Conservation (phyloP, 1,140 invertebrate genomes). For the Araneus ventricosus region DNA sequence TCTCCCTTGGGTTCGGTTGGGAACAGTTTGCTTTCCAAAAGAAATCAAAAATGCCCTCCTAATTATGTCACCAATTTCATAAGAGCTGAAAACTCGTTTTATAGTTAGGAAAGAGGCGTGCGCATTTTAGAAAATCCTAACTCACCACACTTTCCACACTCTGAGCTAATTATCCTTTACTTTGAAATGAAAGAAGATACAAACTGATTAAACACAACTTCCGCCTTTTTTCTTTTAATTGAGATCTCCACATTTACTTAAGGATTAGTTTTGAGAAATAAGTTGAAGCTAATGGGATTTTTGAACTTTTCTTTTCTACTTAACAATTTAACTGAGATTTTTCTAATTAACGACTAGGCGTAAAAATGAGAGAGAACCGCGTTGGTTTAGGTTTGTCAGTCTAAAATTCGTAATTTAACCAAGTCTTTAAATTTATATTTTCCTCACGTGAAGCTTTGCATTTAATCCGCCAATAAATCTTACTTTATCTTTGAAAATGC, state of each 20-base stretch:
- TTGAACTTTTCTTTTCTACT: constrained; percentile 48
- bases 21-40: constrained; percentile 18
- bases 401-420: background rate
- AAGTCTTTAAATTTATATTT: background rate
- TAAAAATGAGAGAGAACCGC: constrained; percentile 8
- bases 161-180: constrained; percentile 68
- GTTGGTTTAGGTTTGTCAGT: background rate
- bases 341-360: constrained; percentile 56
- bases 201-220: constrained; percentile 68
- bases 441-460: background rate
- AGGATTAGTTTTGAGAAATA: constrained; percentile 70
- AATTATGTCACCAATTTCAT: constrained; percentile 71
- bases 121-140: constrained; percentile 57
- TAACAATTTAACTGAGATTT: constrained; percentile 64
- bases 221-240: constrained; percentile 62
- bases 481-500: background rate
- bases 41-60: constrained; percentile 48
- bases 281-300: constrained; percentile 71
- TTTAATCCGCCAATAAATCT: background rate
- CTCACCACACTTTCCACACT: constrained; percentile 46
- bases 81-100: constrained; percentile 44
- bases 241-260: constrained; percentile 71
- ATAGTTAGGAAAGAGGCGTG: background rate
- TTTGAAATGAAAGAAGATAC: constrained; percentile 71
- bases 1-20: background rate